phyloP scores from a whole-genome alignment of 2,888 invertebrate species.

The Dicyrtoma fusca region DNA sequence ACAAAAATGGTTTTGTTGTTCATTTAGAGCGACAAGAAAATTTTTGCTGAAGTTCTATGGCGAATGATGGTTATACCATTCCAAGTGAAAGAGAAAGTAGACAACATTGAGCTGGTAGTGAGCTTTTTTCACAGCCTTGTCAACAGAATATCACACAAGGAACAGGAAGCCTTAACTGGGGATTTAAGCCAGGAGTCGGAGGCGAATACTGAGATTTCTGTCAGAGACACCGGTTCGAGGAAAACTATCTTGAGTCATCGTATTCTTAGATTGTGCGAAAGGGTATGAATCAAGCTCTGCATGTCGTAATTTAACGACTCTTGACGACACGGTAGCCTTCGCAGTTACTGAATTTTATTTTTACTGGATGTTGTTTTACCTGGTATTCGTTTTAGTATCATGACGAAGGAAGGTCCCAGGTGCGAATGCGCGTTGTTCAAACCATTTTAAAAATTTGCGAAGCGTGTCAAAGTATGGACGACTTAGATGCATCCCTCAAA shows the following conservation, averaged over 20 bases:
- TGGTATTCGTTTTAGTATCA: conserved; percentile 19
- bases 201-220: background rate
- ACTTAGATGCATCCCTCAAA: conserved; percentile 12
- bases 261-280: conserved; percentile 30
- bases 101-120: conserved; percentile 12
- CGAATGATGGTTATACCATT: conserved; percentile 37
- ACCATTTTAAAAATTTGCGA: conserved; percentile 36
- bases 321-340: too few species aligned
- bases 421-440: conserved; percentile 20
- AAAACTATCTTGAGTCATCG: conserved; percentile 15
- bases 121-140: conserved; percentile 30
- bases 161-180: background rate
- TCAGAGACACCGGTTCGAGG: background rate
- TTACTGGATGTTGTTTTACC: too few species aligned
- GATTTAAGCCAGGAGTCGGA: background rate
- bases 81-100: conserved; percentile 31
- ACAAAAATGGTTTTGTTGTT: background rate
- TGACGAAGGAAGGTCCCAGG: conserved; percentile 21
- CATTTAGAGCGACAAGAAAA: conserved; percentile 29
- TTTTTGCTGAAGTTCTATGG: conserved; percentile 34
- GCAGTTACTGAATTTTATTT: too few species aligned
- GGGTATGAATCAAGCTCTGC: too few species aligned
- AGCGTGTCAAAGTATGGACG: conserved; percentile 19
- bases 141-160: background rate
- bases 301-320: too few species aligned